phyloP scores from a whole-genome alignment of 2,888 invertebrate species.

The Eurytoma californica region DNA sequence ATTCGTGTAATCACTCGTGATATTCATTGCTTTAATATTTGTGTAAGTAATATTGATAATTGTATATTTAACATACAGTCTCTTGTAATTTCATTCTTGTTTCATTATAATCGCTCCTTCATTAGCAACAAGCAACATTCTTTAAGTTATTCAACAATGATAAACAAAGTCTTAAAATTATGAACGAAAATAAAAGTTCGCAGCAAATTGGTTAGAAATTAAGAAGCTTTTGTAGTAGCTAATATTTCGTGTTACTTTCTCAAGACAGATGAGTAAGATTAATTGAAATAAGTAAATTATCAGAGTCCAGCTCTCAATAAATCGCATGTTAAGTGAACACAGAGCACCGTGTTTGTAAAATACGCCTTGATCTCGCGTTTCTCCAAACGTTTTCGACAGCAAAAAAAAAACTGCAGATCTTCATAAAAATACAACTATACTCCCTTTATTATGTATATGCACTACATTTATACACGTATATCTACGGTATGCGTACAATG shows the following conservation, averaged over 20 bases:
- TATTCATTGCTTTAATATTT: conserved; percentile 40
- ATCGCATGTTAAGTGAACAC: conserved; percentile 39
- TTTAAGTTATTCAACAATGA: conserved; percentile 8
- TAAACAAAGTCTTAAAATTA: not conserved
- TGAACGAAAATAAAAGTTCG: not conserved
- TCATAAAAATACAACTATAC: conserved; percentile 56
- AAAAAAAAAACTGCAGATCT: conserved; percentile 36
- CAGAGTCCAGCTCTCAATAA: conserved; percentile 55
- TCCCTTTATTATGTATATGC: conserved; percentile 50
- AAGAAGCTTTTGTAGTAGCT: too few species aligned
- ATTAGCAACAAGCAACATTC: conserved; percentile 6
- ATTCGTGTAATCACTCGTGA: conserved; percentile 22
- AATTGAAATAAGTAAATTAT: conserved; percentile 38
- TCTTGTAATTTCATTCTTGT: conserved; percentile 30
- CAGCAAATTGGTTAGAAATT: too few species aligned
- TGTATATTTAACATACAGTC: conserved; percentile 41
- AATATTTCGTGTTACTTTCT: too few species aligned
- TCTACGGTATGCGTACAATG: conserved; percentile 49
- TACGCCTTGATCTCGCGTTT: conserved; percentile 31
- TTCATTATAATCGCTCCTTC: conserved; percentile 11
- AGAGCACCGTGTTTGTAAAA: conserved; percentile 40
- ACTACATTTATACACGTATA: conserved; percentile 52
- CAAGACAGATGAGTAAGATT: conserved; percentile 2
- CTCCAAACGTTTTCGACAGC: conserved; percentile 25
- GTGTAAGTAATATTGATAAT: conserved; percentile 33